A percentile compares a stretch with the other conserved stretches of the same genome.
Evolutionary conservation across 2,888 invertebrate species (phyloP).

Genomic region (Pterostichus madidus): DNA sequence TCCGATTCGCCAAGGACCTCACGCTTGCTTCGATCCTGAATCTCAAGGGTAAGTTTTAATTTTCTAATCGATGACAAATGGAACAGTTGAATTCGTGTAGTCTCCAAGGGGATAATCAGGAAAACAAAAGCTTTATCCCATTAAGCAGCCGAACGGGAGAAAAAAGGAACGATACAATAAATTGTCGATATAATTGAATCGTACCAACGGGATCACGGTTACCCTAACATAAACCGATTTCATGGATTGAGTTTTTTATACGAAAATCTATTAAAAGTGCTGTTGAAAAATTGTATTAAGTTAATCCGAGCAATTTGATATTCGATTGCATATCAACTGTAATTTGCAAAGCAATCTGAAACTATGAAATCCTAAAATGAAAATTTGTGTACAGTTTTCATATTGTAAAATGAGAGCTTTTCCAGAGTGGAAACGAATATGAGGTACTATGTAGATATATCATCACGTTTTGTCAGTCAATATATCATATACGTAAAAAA

Average conservation of each 20-base stretch:
- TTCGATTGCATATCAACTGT: conserved; percentile 28
- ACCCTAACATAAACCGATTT: too few relatives aligned
- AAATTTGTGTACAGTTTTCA: conserved; percentile 27
- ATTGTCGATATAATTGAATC: conserved; percentile 52
- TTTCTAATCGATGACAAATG: conserved; percentile 62
- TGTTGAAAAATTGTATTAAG: conserved; percentile 26
- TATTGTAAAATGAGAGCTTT: neutral
- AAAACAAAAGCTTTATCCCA: conserved; percentile 41
- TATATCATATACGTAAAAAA: neutral
- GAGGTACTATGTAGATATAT: neutral
- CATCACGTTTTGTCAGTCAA: neutral
- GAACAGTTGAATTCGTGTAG: conserved; percentile 49
- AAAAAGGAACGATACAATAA: conserved; percentile 38
- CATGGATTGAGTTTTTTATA: conserved; percentile 12
- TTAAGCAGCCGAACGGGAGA: conserved; percentile 11
- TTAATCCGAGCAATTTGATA: conserved; percentile 14
- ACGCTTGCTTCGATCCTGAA: neutral
- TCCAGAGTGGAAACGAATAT: too few relatives aligned
- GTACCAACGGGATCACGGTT: neutral
- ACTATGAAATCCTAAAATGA: conserved; percentile 16
- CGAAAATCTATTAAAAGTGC: conserved; percentile 20
- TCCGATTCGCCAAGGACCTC: neutral
- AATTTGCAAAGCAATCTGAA: conserved; percentile 14
- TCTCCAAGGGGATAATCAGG: conserved; percentile 51
- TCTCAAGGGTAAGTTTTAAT: conserved; percentile 51